These are phyloP conservation scores for Varanus salvator DNA, from an alignment of 2,113 vertebrate species.

Conservation along the genomic window DNA sequence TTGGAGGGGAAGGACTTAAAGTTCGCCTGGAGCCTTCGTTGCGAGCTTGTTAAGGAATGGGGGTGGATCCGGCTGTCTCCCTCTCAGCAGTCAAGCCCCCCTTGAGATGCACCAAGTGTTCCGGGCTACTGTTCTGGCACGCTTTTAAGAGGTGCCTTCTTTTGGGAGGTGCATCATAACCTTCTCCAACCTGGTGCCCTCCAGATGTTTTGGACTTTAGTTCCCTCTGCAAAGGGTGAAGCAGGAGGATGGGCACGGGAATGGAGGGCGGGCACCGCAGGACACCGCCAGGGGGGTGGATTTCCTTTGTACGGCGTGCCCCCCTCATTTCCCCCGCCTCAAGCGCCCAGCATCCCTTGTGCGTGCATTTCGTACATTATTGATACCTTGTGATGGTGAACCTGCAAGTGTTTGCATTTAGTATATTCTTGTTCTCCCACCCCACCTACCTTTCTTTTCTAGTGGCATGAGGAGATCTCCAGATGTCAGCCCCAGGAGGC, in stretches of 20 bases:
- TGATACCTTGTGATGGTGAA: not conserved
- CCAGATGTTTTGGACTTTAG: not conserved
- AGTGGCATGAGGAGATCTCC: conserved; percentile 92
- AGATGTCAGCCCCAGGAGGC: conserved; percentile 92
- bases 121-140: not conserved
- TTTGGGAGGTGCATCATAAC: too few relatives aligned
- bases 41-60: not conserved
- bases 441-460: conserved; percentile 63
- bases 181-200: too few relatives aligned
- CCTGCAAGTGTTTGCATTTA: not conserved
- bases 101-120: not conserved
- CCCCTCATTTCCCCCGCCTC: not conserved
- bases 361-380: not conserved
- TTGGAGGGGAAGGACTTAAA: not conserved
- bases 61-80: too few relatives aligned
- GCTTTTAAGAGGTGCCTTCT: not conserved
- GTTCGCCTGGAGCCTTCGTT: not conserved
- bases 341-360: not conserved
- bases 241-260: too few relatives aligned
- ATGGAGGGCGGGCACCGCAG: not conserved
- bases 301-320: not conserved
- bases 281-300: not conserved
- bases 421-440: not conserved
- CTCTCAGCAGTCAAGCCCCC: not conserved
- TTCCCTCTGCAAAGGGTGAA: not conserved